Conservation (phyloP, 1,140 invertebrate species). For the Drosophila oshimai region DNA sequence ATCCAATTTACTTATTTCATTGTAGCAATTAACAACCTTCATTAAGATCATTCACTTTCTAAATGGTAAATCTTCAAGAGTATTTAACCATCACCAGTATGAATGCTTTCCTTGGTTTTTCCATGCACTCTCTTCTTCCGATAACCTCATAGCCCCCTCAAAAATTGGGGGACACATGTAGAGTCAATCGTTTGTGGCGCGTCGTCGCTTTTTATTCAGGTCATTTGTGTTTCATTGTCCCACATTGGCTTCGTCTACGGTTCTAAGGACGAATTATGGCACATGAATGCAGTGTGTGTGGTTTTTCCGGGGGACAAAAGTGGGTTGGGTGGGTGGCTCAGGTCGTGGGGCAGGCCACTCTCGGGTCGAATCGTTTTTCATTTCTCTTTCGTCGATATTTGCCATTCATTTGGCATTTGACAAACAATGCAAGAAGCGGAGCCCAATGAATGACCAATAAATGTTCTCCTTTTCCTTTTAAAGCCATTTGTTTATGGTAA, state of each 20-base stretch:
- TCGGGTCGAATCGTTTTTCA: conserved; percentile 43
- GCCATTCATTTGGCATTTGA: conserved; percentile 54
- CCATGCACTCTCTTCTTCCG: neutral
- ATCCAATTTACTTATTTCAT: no score
- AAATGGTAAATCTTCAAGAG: no score
- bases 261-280: conserved; percentile 48
- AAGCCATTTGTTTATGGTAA: neutral
- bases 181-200: conserved; percentile 54
- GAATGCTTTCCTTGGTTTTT: neutral
- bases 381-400: conserved; percentile 54
- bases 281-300: conserved; percentile 4
- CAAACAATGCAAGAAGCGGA: conserved; percentile 42
- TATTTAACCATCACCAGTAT: neutral
- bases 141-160: neutral
- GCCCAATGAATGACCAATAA: conserved; percentile 55
- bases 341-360: neutral
- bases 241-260: conserved; percentile 11
- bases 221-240: conserved; percentile 71
- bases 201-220: conserved; percentile 46
- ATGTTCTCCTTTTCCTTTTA: conserved; percentile 21
- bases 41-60: no score
- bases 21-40: no score
- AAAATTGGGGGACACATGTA: neutral
- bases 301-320: neutral
- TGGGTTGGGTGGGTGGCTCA: neutral